Evolutionary conservation across 2,888 invertebrate genomes (phyloP).

Genomic region (Ditylenchus weischeri): DNA sequence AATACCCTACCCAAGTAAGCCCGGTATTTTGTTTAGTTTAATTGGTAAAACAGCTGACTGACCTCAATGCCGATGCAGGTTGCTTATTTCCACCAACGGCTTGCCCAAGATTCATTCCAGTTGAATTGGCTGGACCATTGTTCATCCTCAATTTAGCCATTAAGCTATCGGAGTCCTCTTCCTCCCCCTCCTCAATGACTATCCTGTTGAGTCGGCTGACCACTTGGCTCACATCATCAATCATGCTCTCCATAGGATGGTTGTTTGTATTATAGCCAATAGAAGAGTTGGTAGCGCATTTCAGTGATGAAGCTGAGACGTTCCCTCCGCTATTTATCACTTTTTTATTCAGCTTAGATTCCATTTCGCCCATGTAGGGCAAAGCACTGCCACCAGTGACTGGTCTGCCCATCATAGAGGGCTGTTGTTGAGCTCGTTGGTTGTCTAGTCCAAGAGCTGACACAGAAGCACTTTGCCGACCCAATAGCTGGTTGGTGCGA

Average conservation of each 20-base stretch:
- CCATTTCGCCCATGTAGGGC: conserved; percentile 33
- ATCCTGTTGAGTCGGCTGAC: conserved; percentile 19
- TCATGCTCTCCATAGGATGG: conserved; percentile 37
- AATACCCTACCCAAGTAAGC: no score
- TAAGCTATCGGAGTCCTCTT: conserved; percentile 5
- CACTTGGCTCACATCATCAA: conserved; percentile 40
- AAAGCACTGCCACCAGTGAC: not conserved
- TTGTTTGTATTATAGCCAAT: not conserved
- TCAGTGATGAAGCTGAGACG: conserved; percentile 26
- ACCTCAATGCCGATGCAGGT: no score
- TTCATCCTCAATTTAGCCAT: no score
- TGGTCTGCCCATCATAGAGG: conserved; percentile 7
- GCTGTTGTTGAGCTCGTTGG: not conserved
- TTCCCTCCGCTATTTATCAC: conserved; percentile 17
- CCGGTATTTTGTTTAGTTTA: no score
- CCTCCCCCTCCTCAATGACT: conserved; percentile 4
- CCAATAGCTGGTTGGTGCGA: no score
- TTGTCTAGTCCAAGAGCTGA: conserved; percentile 3
- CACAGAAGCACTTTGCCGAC: conserved; percentile 10
- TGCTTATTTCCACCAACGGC: no score
- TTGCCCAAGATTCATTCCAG: not conserved
- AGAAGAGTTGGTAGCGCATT: conserved; percentile 13
- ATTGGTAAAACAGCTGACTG: conserved; percentile 8
- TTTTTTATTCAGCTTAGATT: conserved; percentile 22
- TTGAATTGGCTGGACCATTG: no score